These are phyloP conservation scores for Muraenolepis orangiensis DNA, from an alignment of 2,797 vertebrate species.

Conservation along the genomic window DNA sequence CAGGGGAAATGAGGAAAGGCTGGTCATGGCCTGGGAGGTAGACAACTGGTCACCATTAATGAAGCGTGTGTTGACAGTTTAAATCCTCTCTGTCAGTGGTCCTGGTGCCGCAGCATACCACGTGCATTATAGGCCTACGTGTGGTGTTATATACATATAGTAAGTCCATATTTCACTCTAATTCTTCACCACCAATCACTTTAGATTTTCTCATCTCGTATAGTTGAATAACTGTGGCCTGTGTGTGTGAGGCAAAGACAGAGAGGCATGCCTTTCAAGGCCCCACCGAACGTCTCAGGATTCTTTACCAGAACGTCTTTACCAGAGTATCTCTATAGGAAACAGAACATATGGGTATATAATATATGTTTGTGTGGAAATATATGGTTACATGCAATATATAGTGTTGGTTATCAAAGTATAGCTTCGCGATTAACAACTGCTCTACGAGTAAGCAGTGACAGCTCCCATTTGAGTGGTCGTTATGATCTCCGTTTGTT, in stretches of 20 bases:
- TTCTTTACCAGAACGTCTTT: neutral
- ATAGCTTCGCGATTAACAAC: neutral
- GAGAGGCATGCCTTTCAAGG: neutral
- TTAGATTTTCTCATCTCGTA: neutral
- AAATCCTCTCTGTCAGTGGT: conserved; percentile 21
- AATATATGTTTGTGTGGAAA: no score
- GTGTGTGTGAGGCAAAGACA: neutral
- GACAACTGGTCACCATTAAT: conserved; percentile 32
- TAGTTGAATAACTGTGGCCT: neutral
- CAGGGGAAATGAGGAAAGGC: neutral
- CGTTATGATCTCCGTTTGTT: neutral
- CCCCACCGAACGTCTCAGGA: neutral
- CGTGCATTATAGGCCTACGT: neutral
- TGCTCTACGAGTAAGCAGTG: neutral
- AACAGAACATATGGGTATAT: neutral
- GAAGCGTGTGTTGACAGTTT: conserved; percentile 38
- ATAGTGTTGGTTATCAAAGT: neutral
- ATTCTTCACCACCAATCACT: neutral
- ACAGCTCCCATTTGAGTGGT: neutral
- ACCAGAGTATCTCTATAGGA: neutral
- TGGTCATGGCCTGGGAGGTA: conserved; percentile 3
- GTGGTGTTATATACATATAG: neutral
- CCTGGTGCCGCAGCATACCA: conserved; percentile 16
- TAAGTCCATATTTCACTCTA: neutral
- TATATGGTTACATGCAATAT: no score